Base-by-base conservation (phyloP, 2,113 vertebrate genomes). In the Tetrao urogallus region DNA sequence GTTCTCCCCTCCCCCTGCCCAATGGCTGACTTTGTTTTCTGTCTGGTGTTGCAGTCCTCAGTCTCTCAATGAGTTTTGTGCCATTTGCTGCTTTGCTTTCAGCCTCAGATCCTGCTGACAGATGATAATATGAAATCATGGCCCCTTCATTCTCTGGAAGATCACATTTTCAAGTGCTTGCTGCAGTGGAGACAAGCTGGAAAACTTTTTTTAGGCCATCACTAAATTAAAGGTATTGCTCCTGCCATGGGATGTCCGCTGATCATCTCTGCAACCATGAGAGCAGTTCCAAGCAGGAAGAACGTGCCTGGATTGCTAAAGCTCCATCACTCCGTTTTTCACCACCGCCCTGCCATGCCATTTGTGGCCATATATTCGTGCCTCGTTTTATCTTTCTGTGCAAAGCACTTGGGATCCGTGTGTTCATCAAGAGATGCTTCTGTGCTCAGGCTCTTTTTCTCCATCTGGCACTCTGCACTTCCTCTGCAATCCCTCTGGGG, bases 1-100 rank as follows among this genome's bases (percentile, higher is more conserved):
- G 28, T 25, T 50, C 38, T 76, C 36, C 32, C 38, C 42, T 89
- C 86, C 3, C 0, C 21, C 13, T 4, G 27, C 13, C 57, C 27
- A 1, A 1, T 28, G 50, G 50, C 63, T 72, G 25, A 56, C 63
- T 2, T 10, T 43, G 61, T 70, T 50, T 89, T 65, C 81, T 15
- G 6, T 15, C 17, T 2, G 6, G 63, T 85, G 63, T 79, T 85
- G 89, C 54, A 79, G 73, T 75, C 75, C 19, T 57, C 6, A 70
- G 79, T 19, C 64, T 91, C 79, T 90, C 67, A 16, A 2, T 54
- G 90, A 73, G 77, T 50, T 89, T 32, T 84, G 84, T 93, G 94
- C 89, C 83, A 66, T 92, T 92, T 89, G 64, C 81, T 54, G 67
- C 13, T 74, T 94, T 91, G 94, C 84, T 89, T 57, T 18, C 34